Evolutionary conservation across 2,888 invertebrate species (phyloP).

Genomic region (Dascillus cervinus): DNA sequence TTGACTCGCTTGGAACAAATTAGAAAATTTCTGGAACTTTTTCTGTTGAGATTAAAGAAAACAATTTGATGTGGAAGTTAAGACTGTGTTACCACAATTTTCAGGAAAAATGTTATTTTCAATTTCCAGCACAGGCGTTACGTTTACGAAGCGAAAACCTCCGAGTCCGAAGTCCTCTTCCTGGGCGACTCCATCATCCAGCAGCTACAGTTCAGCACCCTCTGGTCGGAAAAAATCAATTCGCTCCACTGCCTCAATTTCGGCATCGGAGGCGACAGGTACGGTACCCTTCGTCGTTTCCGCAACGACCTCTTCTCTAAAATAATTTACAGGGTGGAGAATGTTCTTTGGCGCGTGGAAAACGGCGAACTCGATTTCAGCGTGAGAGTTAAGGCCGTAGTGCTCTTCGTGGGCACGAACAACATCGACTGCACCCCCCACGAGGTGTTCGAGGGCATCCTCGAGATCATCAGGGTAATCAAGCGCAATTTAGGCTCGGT

Average conservation of each 20-base stretch:
- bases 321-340: constrained; percentile 45
- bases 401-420: constrained; percentile 59
- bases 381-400: constrained; percentile 59
- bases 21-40: background rate
- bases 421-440: constrained; percentile 55
- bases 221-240: constrained; percentile 58
- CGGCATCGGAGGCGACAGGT: constrained; percentile 60
- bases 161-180: constrained; percentile 58
- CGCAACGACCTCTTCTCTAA: background rate
- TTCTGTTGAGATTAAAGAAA: background rate
- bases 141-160: constrained; percentile 52
- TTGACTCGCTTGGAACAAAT: background rate
- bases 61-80: background rate
- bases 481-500: constrained; percentile 49
- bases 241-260: constrained; percentile 64
- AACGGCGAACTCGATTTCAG: constrained; percentile 61
- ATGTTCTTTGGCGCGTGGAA: constrained; percentile 59
- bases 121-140: constrained; percentile 57
- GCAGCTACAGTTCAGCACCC: constrained; percentile 50
- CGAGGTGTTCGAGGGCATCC: constrained; percentile 54
- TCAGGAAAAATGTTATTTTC: constrained; percentile 7
- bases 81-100: background rate
- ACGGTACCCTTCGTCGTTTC: constrained; percentile 4
- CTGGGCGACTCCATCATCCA: constrained; percentile 62
- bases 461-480: constrained; percentile 51